Evolutionary conservation across 2,888 invertebrate species (phyloP), one percentile per base, ranked within the genome.

Genomic region (Spialia ferax): DNA sequence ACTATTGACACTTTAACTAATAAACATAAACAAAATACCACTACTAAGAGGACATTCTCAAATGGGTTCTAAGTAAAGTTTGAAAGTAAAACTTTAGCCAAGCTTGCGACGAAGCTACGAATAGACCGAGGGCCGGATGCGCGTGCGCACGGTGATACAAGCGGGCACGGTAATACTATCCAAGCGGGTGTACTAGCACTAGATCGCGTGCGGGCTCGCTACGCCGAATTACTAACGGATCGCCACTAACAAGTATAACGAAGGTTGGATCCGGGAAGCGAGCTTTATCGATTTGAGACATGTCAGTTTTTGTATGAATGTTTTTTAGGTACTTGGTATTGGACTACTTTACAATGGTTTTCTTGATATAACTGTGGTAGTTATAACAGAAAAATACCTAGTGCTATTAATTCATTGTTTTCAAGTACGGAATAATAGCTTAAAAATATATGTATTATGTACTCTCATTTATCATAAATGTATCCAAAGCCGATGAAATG

Each of bases 51-150:
- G 26, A 26, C 26, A 26, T 3, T 26, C 6, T 26, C 26, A 6
- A 5, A 26, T 26, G 26, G 6, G 13, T 13, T 35, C 35, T 13
- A 13, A n/a, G 23, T 10, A 15, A 64, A 55, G 29, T 48, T 38
- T 10, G 50, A 65, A 59, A 59, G 64, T 50, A 65, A 59, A 64
- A 64, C 64, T 63, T 7, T 15, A 42, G 42, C 42, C 54, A 55
- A 63, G 63, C 62, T 62, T 42, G 48, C 6, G 5, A 20, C 35
- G 35, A 23, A 45, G 10, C 56, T 29, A 55, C 13, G 15, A 32
- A 26, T 11, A 29, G 5, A n/a, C n/a, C 42, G 4, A 10, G 20
- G 64, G 74, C 82, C 82, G 85, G 85, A 83, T 84, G 82, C 83
- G 82, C 79, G 76, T 75, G 79, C 80, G 77, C 76, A 71, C 63